Conservation (phyloP, 2,113 vertebrate genomes). For the Baryphthengus martii region DNA sequence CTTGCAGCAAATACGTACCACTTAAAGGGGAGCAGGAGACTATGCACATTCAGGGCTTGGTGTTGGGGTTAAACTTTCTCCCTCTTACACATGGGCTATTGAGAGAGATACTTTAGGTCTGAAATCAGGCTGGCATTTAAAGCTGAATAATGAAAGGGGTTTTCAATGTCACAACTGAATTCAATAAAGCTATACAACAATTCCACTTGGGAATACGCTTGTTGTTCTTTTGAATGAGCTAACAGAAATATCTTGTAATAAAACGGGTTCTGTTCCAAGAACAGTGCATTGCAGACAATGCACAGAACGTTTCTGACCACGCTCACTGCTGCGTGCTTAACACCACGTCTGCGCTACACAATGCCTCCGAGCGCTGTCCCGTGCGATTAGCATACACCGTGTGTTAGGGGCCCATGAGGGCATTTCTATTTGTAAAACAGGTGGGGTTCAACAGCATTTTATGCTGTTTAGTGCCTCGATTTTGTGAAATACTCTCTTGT, state of each 20-base stretch:
- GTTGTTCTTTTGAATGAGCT: background rate
- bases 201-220: background rate
- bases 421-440: background rate
- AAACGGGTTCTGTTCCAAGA: slow-evolving; percentile 36
- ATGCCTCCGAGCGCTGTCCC: background rate
- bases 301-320: background rate
- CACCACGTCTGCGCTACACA: background rate
- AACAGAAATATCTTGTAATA: background rate
- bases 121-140: background rate
- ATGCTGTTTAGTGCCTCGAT: background rate
- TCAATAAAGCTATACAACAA: background rate
- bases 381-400: background rate
- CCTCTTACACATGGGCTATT: rapidly evolving
- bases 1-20: background rate
- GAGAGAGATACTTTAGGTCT: background rate
- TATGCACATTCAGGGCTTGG: background rate
- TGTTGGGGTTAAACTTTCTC: background rate
- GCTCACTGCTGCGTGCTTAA: background rate
- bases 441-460: background rate
- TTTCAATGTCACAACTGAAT: background rate
- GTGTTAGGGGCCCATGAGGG: background rate
- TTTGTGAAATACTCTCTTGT: background rate
- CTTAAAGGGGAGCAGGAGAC: background rate
- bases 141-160: background rate
- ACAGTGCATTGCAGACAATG: background rate